Evolutionary conservation across 2,797 vertebrate species (phyloP).

Genomic region (Momotus momota): DNA sequence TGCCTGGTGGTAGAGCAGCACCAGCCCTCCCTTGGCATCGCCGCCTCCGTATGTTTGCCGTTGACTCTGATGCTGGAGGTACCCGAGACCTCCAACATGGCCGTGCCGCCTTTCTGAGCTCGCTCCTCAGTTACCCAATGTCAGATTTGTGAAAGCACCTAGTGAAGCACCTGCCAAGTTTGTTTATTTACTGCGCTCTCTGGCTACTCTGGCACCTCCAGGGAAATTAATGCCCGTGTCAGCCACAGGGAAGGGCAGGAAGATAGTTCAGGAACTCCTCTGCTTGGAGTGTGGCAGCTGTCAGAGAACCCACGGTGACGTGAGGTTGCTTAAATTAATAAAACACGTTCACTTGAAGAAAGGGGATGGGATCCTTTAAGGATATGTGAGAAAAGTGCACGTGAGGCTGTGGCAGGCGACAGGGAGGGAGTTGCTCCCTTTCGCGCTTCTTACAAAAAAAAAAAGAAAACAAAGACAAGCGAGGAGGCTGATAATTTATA

Average conservation of each 20-base stretch:
- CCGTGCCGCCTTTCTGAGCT: not conserved
- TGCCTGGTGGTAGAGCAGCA: not conserved
- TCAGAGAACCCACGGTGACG: not conserved
- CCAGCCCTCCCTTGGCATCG: not conserved
- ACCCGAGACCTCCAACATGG: fast-evolving
- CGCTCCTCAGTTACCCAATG: fast-evolving
- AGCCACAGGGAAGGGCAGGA: not conserved
- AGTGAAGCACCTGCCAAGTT: fast-evolving
- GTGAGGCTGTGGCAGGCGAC: not conserved
- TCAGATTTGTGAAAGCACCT: not conserved
- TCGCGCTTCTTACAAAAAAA: fast-evolving
- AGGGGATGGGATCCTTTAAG: not conserved
- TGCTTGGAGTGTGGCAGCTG: not conserved
- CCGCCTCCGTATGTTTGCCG: not conserved
- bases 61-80: fast-evolving
- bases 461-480: not conserved
- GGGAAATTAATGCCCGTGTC: fast-evolving
- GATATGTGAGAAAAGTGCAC: not conserved
- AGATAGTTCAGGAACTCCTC: fast-evolving
- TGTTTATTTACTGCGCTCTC: fast-evolving
- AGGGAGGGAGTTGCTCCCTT: not conserved
- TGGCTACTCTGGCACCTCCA: fast-evolving
- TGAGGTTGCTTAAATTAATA: not conserved
- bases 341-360: not conserved
- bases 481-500: no score